Base-by-base conservation (phyloP, 1,140 invertebrate species). In the Aphelinus certus region DNA sequence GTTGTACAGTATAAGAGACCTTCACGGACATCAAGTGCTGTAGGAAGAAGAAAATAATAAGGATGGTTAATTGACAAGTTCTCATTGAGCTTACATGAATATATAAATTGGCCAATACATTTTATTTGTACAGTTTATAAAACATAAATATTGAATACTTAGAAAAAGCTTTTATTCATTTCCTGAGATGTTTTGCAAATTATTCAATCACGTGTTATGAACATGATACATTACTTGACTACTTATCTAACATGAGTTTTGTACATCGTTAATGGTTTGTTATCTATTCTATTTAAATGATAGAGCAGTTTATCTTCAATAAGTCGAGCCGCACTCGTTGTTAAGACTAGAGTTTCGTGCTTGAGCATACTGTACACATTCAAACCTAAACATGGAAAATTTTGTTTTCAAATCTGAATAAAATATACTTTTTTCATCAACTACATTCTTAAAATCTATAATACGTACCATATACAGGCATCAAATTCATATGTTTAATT, bases 321-420 rank as follows among this genome's bases (percentile, higher is more conserved):
- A 79, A 90, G 89, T 81, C 97, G 92, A 1, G 96, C 91, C 7
- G 97, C 97, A 62, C 90, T 88, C 78, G 94, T 86, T 2, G 98
- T 99, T 1, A 99, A 83, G 1, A 99, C 93, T 10, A 99, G 84
- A 0, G 97, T 99, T 74, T 97, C 93, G 88, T 99, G 95, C 89
- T 99, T 99, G 53, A 99, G 84, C 95, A 99, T 98, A 84, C 91
- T 98, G 80, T 94, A 94, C 0, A 94, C 93, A 87, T 95, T 95
- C 1, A 95, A 85, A 26, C 94, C 89, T 90, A 69, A 75, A 86
- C 26, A 26, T 76, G 60, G 75, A 78, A 67, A 76, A 55, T 71
- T 7, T 71, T 49, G 62, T 62, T 74, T 61, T 57, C 60, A 64
- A 65, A 70, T 64, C 26, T 26, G 26, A 26, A 26, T 58, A 63